Base-by-base conservation (phyloP, 2,797 vertebrate genomes). In the Catharus ustulatus region DNA sequence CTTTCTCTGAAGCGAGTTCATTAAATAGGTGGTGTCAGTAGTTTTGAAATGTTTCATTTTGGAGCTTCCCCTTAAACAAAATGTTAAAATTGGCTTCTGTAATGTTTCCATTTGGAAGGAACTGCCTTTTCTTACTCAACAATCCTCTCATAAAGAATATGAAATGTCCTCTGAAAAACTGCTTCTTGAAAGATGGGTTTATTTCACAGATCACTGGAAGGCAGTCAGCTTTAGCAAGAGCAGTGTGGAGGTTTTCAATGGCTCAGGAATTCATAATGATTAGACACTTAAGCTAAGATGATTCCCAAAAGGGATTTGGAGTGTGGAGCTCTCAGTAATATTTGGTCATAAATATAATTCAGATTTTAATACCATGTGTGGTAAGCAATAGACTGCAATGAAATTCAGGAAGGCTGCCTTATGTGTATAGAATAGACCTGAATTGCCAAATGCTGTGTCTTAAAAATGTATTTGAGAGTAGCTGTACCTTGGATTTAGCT, bases 331-430 rank as follows among this genome's bases (percentile, higher is more conserved):
- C 30, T 90, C 9, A 0, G 55, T 84, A 84, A 83, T 59, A 42
- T 73, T 89, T 79, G 38, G 42, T 34, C 69, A 87, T 91, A 94
- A 95, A 90, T 94, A 89, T 64, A 76, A 83, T 71, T 84, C 30
- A 78, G 19, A 89, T 94, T 95, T 93, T 95, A 94, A 89, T 94
- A 63, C 40, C 51, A 67, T n/a, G 71, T 85, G 69, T 89, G 55
- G 77, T 63, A 91, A 87, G 57, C 51, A 72, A 73, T 43, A 75
- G 46, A 52, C 38, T 90, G 81, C 54, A 58, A 32, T 93, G 48
- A 63, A 74, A 84, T 80, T 87, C 81, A 84, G 58, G 74, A 84
- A 88, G 11, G 43, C 15, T 83, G 48, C 18, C 58, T 67, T 66
- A 10, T 83, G 48, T 59, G 45, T 78, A 64, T 81, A 64, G 68